Percentiles rank a stretch among this genome's conserved stretches.
phyloP scores from a whole-genome alignment of 2,113 vertebrate species.

The Galeopterus variegatus region DNA sequence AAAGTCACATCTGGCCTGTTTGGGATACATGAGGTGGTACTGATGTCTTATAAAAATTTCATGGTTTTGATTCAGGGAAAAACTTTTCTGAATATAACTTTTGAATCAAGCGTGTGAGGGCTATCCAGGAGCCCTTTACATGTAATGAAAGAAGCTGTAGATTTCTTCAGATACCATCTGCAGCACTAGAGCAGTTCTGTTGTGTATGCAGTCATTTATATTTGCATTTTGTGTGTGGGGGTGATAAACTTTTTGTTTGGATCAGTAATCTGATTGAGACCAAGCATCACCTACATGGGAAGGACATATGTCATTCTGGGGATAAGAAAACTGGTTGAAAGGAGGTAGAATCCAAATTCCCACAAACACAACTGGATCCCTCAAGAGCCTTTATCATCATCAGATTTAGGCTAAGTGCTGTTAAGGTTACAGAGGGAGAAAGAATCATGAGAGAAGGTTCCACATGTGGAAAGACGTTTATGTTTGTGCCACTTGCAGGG shows the following conservation, averaged over 20 bases:
- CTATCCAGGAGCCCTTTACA: background rate
- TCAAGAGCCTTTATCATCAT: background rate
- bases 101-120: background rate
- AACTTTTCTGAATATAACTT: background rate
- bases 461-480: background rate
- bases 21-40: background rate
- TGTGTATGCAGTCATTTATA: background rate
- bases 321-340: background rate
- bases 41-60: background rate
- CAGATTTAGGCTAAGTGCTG: background rate
- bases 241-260: background rate
- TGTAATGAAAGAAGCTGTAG: background rate
- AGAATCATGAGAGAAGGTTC: background rate
- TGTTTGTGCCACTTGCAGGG: background rate
- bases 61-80: background rate
- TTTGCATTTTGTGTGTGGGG: background rate
- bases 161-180: background rate
- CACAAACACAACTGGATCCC: background rate
- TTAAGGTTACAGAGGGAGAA: background rate
- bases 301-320: background rate
- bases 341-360: background rate
- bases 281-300: background rate
- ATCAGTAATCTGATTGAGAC: background rate
- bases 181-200: accelerated
- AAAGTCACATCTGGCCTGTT: background rate